Base-by-base conservation (phyloP, 2,888 invertebrate genomes). In the Pyrochroa serraticornis region DNA sequence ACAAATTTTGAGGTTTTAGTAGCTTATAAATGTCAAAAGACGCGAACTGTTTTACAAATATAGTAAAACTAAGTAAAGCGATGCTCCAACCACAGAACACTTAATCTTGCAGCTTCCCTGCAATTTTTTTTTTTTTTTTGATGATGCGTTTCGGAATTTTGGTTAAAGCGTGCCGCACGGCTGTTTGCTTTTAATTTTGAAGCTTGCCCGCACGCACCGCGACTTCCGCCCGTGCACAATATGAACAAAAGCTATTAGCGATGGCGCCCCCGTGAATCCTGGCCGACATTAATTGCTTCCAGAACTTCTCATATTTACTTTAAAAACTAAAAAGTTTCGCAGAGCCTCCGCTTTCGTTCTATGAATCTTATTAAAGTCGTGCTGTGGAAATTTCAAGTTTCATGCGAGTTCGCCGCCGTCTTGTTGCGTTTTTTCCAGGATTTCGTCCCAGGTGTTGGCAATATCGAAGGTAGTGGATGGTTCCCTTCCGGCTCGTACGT, bases 391-490 rank as follows among this genome's bases (percentile, higher is more conserved):
- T 42, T 51, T 38, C 44, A 51, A 51, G 51, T 59, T 59, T 39
- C 37, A 43, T 50, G 31, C 46, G 42, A 37, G 36, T 43, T 33
- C 38, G 9, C 44, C 34, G 32, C 13, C 47, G 58, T 58, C 49
- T 57, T 47, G 45, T 41, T 46, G 46, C 39, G 36, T 45, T 61
- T 53, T 54, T 61, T 61, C 43, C 34, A 39, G 31, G 39, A 34
- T 45, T 39, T 14, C 5, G 57, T 52, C 46, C 37, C 61, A 54
- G 57, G 54, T 54, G 53, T 35, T 41, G 61, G 47, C 48, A 46
- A 57, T 60, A 53, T 46, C 53, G 57, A 54, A 61, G 39, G 13
- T 57, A 57, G 53, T 50, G 43, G 57, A 61, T 52, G 54, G 57
- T 54, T 54, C 50, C 57, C 60, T 52, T 53, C 38, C 49, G 48